Base-by-base conservation (phyloP, 2,113 vertebrate genomes). In the Dromas ardeola region DNA sequence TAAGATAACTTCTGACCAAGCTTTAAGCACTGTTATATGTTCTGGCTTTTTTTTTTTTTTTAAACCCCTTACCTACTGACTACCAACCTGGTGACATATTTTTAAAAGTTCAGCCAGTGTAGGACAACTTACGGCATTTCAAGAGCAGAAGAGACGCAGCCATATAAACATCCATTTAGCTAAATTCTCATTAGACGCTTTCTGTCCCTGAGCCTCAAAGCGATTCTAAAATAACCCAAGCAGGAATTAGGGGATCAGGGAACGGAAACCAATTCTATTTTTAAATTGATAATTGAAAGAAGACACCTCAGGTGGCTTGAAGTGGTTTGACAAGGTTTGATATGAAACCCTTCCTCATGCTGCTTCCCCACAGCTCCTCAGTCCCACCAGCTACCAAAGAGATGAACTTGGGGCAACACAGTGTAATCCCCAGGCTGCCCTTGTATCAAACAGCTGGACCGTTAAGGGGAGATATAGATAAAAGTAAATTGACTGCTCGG, bases 211-310 rank as follows among this genome's bases (percentile, higher is more conserved):
- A 83, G 94, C 59, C 72, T 93, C 63, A 43, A 3, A 62, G 69
- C 7, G 10, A 74, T 78, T 90, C 85, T 74, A 61, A 88, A 83
- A 36, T 34, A 88, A 91, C 53, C 42, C 79, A 92, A 83, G 55
- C 13, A 90, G 90, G 76, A 94, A 84, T 92, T 50, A 25, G 71
- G 61, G 43, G 79, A 96, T 85, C 23, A 63, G 92, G 67, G 95
- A 88, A 86, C 2, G 29, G 84, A 93, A 94, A 2, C 13, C 59
- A 70, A 40, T 88, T 94, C 86, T 92, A 67, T 94, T 97, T 96
- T 96, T 88, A 97, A 94, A 43, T 15, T 62, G 80, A 61, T 90
- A 95, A 96, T 93, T 94, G 94, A 93, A 96, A 92, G 74, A 49
- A 74, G 21, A 14, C 49, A 65, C 50, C 92, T 96, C 90, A n/a